Evolutionary conservation across 2,113 vertebrate species (phyloP), one percentile per base, ranked within the genome.

Genomic region (Siniperca knerii): DNA sequence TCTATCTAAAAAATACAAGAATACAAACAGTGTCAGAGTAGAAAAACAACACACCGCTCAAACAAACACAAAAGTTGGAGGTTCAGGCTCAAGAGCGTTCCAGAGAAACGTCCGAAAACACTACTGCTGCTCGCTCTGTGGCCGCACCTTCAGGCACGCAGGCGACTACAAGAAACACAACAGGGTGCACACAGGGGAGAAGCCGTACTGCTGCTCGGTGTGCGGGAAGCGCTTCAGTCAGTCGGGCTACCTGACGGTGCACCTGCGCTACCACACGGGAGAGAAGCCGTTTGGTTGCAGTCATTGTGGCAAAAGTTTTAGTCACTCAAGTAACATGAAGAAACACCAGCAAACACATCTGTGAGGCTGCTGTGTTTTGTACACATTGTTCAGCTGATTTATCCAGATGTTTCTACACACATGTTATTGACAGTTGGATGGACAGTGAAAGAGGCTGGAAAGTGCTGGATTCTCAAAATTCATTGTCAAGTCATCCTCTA

Each of bases 91-190:
- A 15, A 89, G 64, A 67, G 86, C 68, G 25, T 86, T 87, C 33
- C 87, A 91, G 74, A 88, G 86, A 8, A 88, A 90, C 4, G 46
- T 72, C 33, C 81, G 90, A 37, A 95, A 94, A 72, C 90, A 89
- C 2, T 95, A 95, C 81, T 73, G 81, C 72, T 95, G 94, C 71
- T 88, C 87, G 1, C 64, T 93, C 35, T 95, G 94, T 0, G 89
- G 92, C 4, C 94, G 93, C 40, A 87, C 89, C 65, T 95, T 95
- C 86, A 91, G 89, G 40, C 93, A 95, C 46, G 93, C 93, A 0
- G 91, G 94, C 1, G 93, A 95, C 89, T 92, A 93, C 83, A 94
- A 94, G 84, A 94, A 94, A 37, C 94, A 95, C 78, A 89, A 66
- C 85, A 61, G 94, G 50, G 89, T 92, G 50, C 94, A 94, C 85